Percentiles rank a stretch among this genome's conserved stretches.
These are phyloP conservation scores for Sarcoramphus papa DNA, from an alignment of 2,797 vertebrate genomes.

Conservation along the genomic window DNA sequence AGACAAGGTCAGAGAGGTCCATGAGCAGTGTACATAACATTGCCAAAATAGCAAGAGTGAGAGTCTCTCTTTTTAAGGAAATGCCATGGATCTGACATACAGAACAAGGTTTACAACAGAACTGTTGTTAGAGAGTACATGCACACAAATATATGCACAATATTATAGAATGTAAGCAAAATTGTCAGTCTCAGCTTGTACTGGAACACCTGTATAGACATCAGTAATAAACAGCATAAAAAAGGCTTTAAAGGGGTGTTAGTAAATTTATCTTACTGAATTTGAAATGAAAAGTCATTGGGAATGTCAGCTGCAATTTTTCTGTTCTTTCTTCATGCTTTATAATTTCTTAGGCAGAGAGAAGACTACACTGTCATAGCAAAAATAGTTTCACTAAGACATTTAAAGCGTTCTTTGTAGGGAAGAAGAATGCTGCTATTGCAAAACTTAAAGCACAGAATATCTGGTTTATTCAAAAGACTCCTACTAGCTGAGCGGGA, in stretches of 20 bases:
- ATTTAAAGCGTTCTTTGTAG: neutral
- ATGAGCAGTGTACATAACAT: neutral
- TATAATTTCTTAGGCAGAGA: neutral
- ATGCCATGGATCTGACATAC: neutral
- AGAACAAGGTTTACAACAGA: neutral
- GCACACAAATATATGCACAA: neutral
- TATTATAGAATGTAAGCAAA: neutral
- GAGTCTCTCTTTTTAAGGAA: neutral
- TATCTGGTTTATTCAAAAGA: neutral
- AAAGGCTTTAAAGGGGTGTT: neutral
- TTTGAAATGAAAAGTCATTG: neutral
- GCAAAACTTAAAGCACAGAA: neutral
- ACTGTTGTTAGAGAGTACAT: neutral
- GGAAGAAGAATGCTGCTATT: neutral
- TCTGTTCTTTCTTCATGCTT: neutral
- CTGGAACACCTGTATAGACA: neutral
- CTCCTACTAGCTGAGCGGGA: neutral
- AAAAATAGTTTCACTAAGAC: neutral
- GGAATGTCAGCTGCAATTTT: neutral
- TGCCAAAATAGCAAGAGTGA: neutral
- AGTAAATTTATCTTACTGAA: neutral
- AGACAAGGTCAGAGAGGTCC: neutral
- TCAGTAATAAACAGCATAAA: neutral
- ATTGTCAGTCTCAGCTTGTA: neutral
- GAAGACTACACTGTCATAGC: neutral